These are phyloP conservation scores for Palythoa caribaeorum DNA, from an alignment of 92 coral and sea anemone genomes.

Conservation along the genomic window DNA sequence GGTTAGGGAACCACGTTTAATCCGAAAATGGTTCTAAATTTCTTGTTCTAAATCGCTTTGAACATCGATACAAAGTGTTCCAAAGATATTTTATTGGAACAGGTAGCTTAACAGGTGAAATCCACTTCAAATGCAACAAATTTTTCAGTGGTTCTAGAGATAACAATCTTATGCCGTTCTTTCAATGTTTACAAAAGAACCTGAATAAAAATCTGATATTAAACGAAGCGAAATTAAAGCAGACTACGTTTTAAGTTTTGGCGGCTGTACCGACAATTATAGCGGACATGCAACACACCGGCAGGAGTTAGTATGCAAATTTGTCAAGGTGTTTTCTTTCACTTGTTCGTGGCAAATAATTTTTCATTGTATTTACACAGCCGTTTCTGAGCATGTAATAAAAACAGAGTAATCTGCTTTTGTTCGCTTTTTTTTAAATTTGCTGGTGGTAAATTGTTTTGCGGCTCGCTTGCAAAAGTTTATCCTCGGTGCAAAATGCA, in stretches of 20 bases:
- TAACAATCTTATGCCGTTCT: not conserved
- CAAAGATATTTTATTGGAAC: not conserved
- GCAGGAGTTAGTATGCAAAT: slow-evolving; percentile 30
- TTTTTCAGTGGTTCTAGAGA: not conserved
- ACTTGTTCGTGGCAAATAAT: slow-evolving; percentile 39
- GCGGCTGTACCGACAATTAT: slow-evolving; percentile 17
- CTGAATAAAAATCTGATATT: not conserved
- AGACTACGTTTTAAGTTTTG: not conserved
- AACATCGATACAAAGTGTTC: not conserved
- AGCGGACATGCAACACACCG: slow-evolving; percentile 1
- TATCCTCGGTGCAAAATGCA: slow-evolving; percentile 26
- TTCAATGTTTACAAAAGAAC: not conserved
- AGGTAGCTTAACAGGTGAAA: slow-evolving; percentile 49
- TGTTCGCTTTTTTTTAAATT: slow-evolving; percentile 19
- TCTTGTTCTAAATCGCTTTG: not conserved
- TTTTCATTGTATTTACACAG: slow-evolving; percentile 42
- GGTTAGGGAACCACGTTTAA: not conserved
- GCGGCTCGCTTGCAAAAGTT: not conserved
- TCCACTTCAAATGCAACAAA: slow-evolving; percentile 17
- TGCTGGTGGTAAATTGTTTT: slow-evolving; percentile 48
- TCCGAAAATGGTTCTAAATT: not conserved
- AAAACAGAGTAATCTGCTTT: slow-evolving; percentile 27
- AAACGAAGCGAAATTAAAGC: not conserved
- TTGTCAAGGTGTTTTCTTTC: slow-evolving; percentile 18
- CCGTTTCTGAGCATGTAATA: slow-evolving; percentile 43